Conservation (phyloP, 2,797 vertebrate genomes). For the Prunella strophiata region DNA sequence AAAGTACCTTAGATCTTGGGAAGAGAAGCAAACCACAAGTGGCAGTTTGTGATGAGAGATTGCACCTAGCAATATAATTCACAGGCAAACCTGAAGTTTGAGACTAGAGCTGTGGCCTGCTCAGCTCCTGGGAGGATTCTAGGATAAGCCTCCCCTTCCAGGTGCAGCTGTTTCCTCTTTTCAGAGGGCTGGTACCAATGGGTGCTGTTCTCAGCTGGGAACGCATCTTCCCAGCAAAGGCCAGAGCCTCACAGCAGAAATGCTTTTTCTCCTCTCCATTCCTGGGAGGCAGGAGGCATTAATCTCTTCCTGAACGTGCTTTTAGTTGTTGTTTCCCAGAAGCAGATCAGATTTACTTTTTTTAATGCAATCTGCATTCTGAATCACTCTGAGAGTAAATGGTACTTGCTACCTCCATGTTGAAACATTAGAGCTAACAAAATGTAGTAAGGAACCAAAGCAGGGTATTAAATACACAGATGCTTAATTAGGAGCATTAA, state of each 20-base stretch:
- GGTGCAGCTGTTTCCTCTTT: background rate
- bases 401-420: background rate
- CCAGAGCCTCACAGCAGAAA: background rate
- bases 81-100: background rate
- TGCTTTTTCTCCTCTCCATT: background rate
- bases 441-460: background rate
- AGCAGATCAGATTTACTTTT: constrained; percentile 11
- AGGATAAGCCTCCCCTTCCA: background rate
- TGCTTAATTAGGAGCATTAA: constrained; percentile 5
- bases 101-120: background rate
- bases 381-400: background rate
- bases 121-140: background rate
- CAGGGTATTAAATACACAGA: background rate
- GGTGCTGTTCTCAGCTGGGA: background rate
- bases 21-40: background rate
- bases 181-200: background rate
- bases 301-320: constrained; percentile 3
- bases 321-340: constrained; percentile 45
- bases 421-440: background rate
- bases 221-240: background rate
- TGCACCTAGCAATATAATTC: background rate
- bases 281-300: constrained; percentile 8
- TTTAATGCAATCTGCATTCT: background rate
- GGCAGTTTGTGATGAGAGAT: background rate
- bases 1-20: accelerated